Evolutionary conservation across 2,113 vertebrate genomes (phyloP).

Genomic region (Sylvietta virens): DNA sequence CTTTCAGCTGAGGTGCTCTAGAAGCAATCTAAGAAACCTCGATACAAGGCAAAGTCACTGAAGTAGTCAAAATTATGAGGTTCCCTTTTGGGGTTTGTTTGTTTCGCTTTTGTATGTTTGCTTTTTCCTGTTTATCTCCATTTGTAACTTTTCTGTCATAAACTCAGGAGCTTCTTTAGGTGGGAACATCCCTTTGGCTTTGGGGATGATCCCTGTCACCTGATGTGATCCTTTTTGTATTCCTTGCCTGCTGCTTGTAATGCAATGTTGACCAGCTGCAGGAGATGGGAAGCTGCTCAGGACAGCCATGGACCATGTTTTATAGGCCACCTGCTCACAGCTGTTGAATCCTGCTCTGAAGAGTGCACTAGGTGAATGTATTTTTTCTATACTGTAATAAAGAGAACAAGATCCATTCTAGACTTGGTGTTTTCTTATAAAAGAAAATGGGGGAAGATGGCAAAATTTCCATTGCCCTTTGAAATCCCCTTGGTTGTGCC

Average conservation of each 20-base stretch:
- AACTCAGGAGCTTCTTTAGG: neutral
- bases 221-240: neutral
- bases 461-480: neutral
- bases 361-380: neutral
- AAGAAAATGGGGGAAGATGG: neutral
- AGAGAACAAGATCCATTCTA: neutral
- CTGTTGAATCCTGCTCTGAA: neutral
- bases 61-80: neutral
- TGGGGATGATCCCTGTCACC: neutral
- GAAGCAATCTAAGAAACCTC: neutral
- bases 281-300: neutral
- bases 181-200: neutral
- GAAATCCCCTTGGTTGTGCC: neutral
- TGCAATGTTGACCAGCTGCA: fast-evolving
- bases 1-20: neutral
- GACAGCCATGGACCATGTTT: neutral
- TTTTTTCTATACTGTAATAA: neutral
- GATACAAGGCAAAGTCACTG: neutral
- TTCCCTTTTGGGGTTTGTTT: neutral
- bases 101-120: neutral
- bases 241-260: neutral
- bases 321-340: neutral
- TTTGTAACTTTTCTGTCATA: neutral
- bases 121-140: neutral
- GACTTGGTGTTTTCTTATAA: neutral